Evolutionary conservation across 2,113 vertebrate genomes (phyloP), one percentile per base, ranked within the genome.

Genomic region (Brevimyrus niger): DNA sequence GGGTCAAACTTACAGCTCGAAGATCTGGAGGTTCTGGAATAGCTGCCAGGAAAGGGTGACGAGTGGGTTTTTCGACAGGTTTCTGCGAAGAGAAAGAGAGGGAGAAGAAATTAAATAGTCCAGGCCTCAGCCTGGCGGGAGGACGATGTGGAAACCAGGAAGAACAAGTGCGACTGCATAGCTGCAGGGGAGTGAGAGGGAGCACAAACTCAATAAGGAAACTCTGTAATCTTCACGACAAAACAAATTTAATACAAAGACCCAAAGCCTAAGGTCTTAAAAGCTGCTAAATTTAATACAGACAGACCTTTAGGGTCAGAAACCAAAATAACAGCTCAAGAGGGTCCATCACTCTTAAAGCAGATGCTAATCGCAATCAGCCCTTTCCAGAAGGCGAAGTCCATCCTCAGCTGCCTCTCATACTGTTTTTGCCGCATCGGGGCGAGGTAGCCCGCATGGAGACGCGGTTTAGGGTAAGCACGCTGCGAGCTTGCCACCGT

Each of bases 51-150:
- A 97, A 44, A 98, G 94, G 9, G 96, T 97, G 86, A 94, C 96
- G 92, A 98, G 95, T 80, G 97, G 96, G 91, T 98, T 98, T 92
- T 96, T 96, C 0, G 97, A 97, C 90, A 98, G 95, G 93, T 97
- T 97, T 96, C 97, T 98, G 95, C 17, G 0, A 38, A 90, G 90
- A 23, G 21, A 87, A 65, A 31, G 47, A 87, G 86, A 87, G 85
- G 35, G 85, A 87, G 65, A 11, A 50, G 47, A 88, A 86, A 88
- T 88, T 9, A 50, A 88, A 88, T 55, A 21, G 47, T 69, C 21
- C 35, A 21, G 82, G 58, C 47, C 82, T 73, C 35, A 42, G 58
- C 11, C 55, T 86, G 53, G 85, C 88, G 84, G 38, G 46, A 11
- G 88, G 89, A 88, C 91, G 55, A 31, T 4, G 91, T 90, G 88